A percentile compares a stretch with the other conserved stretches of the same genome.
phyloP scores from a whole-genome alignment of 2,888 invertebrate species.

The Leuctra nigra region DNA sequence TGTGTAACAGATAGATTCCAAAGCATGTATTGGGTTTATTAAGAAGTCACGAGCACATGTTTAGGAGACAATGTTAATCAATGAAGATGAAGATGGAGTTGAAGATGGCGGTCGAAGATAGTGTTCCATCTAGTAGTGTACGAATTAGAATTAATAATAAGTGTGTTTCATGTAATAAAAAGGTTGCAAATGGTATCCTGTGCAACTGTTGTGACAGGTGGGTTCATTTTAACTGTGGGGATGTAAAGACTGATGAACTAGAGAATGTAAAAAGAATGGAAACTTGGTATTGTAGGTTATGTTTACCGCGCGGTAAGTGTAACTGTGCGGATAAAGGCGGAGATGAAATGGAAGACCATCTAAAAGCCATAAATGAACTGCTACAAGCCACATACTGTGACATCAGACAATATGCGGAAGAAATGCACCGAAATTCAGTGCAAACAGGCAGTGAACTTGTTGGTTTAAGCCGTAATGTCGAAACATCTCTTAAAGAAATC shows the following conservation, averaged over 20 bases:
- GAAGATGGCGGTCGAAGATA: not conserved
- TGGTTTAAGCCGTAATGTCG: not conserved
- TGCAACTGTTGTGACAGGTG: not conserved
- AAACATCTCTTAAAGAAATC: not conserved
- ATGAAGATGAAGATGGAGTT: too few species aligned
- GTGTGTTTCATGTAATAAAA: not conserved
- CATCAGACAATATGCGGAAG: not conserved
- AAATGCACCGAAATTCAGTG: not conserved
- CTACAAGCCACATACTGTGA: not conserved
- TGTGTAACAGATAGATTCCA: too few species aligned
- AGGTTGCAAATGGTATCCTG: conserved; percentile 1
- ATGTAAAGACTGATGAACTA: not conserved
- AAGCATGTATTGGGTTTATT: too few species aligned
- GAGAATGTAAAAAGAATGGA: not conserved
- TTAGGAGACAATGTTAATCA: too few species aligned
- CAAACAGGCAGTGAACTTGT: not conserved
- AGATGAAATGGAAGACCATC: not conserved
- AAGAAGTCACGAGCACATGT: too few species aligned
- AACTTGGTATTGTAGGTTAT: conserved; percentile 1
- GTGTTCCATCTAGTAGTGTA: not conserved
- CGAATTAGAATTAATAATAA: not conserved
- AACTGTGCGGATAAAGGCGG: not conserved
- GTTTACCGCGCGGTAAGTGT: not conserved
- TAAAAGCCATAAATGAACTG: not conserved
- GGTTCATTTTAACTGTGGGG: not conserved